These are phyloP conservation scores for Chaetorhynchus papuensis DNA, from an alignment of 2,113 vertebrate species.

Conservation along the genomic window DNA sequence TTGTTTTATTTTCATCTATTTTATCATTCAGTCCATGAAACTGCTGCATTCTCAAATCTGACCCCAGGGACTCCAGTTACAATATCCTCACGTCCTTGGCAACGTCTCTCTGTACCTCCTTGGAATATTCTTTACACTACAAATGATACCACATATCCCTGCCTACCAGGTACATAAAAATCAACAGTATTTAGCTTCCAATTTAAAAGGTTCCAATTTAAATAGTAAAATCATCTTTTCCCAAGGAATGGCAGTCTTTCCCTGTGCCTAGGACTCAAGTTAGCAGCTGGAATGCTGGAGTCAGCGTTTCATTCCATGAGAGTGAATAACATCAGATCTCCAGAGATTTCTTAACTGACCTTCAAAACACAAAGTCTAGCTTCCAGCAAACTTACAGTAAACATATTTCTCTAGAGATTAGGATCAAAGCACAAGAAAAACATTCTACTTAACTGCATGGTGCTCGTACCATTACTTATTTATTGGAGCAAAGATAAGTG, in stretches of 20 bases:
- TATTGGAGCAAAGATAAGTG: background rate
- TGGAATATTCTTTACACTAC: background rate
- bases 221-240: background rate
- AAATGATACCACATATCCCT: background rate
- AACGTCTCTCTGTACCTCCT: background rate
- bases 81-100: background rate
- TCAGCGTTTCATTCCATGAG: slow-evolving; percentile 68
- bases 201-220: background rate
- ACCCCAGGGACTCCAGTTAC: background rate
- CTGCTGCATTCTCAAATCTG: background rate
- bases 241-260: slow-evolving; percentile 16
- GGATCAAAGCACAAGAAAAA: slow-evolving; percentile 61
- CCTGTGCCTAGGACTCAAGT: background rate
- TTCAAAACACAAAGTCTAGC: slow-evolving; percentile 56
- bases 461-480: slow-evolving; percentile 10
- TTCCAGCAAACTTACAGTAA: slow-evolving; percentile 64
- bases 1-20: background rate
- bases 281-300: slow-evolving; percentile 50
- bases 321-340: slow-evolving; percentile 51
- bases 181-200: background rate
- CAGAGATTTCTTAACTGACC: slow-evolving; percentile 62
- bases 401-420: slow-evolving; percentile 64
- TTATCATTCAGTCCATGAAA: background rate
- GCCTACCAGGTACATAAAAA: background rate
- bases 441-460: slow-evolving; percentile 48